A percentile compares a stretch with the other conserved stretches of the same genome.
These are phyloP conservation scores for Apocrypta bakeri DNA, from an alignment of 1,140 invertebrate species.

Conservation along the genomic window DNA sequence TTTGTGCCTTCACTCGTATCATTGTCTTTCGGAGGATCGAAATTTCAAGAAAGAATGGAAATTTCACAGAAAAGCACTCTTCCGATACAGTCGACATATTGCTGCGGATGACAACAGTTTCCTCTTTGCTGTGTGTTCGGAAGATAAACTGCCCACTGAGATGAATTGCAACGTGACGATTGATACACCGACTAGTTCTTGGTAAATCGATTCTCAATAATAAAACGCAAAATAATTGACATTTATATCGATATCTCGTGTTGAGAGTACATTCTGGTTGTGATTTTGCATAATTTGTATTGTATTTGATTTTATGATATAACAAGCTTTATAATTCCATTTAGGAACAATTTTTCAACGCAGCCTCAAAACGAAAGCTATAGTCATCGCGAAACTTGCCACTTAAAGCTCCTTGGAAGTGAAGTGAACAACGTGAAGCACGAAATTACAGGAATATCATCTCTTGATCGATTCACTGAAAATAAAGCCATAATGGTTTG, in stretches of 20 bases:
- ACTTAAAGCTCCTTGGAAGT: neutral
- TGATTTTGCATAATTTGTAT: neutral
- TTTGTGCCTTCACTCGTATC: neutral
- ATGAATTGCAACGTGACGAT: conserved; percentile 44
- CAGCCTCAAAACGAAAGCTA: neutral
- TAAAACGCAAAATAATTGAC: too few species aligned
- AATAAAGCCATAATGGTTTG: conserved; percentile 8
- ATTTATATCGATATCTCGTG: too few species aligned
- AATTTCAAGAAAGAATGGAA: conserved; percentile 44
- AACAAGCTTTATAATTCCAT: neutral
- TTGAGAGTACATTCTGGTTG: too few species aligned
- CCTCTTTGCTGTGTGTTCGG: conserved; percentile 15
- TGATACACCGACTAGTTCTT: neutral
- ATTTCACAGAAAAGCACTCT: neutral
- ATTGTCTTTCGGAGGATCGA: neutral
- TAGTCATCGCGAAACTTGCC: neutral
- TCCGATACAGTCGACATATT: conserved; percentile 21
- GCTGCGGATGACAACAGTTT: conserved; percentile 33
- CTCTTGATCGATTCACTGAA: conserved; percentile 19
- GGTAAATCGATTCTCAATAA: conserved; percentile 19
- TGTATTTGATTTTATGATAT: neutral
- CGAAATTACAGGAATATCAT: conserved; percentile 19
- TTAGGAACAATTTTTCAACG: neutral
- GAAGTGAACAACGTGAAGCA: neutral
- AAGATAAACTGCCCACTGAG: conserved; percentile 10